Conservation (phyloP, 2,888 invertebrate genomes). For the Drosophila barbarae region DNA sequence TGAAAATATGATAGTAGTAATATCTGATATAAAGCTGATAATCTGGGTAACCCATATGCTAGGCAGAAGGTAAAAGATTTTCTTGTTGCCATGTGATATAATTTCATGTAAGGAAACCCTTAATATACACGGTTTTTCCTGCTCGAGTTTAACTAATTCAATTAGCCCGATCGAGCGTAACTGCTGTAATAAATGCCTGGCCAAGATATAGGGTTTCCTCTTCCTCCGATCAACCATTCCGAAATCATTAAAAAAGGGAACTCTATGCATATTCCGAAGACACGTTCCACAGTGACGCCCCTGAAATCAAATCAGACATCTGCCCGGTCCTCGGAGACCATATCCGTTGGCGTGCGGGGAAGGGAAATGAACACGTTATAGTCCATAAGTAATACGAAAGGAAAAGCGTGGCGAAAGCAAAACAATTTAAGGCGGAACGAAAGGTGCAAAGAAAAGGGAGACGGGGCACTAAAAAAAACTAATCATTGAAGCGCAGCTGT, state of each 20-base stretch:
- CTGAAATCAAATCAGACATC: constrained; percentile 53
- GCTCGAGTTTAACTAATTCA: constrained; percentile 6
- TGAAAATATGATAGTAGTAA: not conserved
- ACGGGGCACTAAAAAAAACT: constrained; percentile 39
- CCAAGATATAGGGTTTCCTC: not conserved
- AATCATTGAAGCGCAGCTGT: constrained; percentile 67
- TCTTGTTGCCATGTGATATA: not conserved
- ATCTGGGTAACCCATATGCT: not conserved
- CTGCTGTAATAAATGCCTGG: constrained; percentile 2
- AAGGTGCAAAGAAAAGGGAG: constrained; percentile 49
- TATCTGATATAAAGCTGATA: not conserved
- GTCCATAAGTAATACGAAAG: constrained; percentile 53
- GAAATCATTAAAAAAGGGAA: constrained; percentile 13
- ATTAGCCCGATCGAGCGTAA: constrained; percentile 1
- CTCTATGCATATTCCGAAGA: constrained; percentile 10
- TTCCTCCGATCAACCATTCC: constrained; percentile 1
- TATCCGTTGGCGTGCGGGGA: not conserved
- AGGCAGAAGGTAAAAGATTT: not conserved
- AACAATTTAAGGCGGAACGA: constrained; percentile 68
- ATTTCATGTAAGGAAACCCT: not conserved
- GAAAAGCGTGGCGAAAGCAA: constrained; percentile 64
- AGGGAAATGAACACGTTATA: constrained; percentile 10
- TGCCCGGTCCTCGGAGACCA: constrained; percentile 1
- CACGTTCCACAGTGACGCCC: constrained; percentile 13
- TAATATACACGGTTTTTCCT: not conserved